Evolutionary conservation across 2,113 vertebrate genomes (phyloP).

Genomic region (Hypocryptadius cinnamomeus): DNA sequence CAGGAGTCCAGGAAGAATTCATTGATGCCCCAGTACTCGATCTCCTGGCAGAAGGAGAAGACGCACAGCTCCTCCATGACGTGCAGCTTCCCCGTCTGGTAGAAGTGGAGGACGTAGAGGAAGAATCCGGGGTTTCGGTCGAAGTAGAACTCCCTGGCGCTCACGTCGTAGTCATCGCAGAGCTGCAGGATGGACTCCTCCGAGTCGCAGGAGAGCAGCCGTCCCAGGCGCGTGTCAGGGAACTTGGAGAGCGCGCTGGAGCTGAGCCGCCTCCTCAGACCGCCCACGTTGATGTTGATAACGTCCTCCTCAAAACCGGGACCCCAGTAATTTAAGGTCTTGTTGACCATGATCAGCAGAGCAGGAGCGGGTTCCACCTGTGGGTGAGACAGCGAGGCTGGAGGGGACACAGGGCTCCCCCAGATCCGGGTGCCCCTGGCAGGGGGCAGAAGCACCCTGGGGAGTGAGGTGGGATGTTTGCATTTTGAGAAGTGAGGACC

Average conservation of each 20-base stretch:
- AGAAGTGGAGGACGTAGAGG: slow-evolving; percentile 91
- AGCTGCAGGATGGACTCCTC: slow-evolving; percentile 93
- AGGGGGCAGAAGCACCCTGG: neutral
- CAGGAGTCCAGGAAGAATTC: slow-evolving; percentile 93
- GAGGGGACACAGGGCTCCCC: neutral
- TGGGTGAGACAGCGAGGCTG: neutral
- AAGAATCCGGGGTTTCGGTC: slow-evolving; percentile 92
- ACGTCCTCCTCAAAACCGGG: slow-evolving; percentile 74
- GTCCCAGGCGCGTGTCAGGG: slow-evolving; percentile 89
- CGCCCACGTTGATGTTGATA: slow-evolving; percentile 92
- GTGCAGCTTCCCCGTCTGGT: slow-evolving; percentile 93
- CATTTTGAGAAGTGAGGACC: neutral
- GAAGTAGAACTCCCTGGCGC: slow-evolving; percentile 91
- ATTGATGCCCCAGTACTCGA: slow-evolving; percentile 97
- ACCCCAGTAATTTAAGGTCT: slow-evolving; percentile 74
- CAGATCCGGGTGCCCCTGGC: fast-evolving
- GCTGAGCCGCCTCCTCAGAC: slow-evolving; percentile 83
- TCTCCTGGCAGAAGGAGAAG: slow-evolving; percentile 97
- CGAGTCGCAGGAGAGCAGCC: slow-evolving; percentile 85
- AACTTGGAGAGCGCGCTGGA: slow-evolving; percentile 86
- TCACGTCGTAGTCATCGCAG: slow-evolving; percentile 95
- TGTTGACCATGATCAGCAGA: slow-evolving; percentile 80
- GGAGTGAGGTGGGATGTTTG: neutral
- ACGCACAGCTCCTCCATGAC: slow-evolving; percentile 96
- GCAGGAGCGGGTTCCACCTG: slow-evolving; percentile 28